Base-by-base conservation (phyloP, 2,888 invertebrate species). In the Torymus aiolomorphi region DNA sequence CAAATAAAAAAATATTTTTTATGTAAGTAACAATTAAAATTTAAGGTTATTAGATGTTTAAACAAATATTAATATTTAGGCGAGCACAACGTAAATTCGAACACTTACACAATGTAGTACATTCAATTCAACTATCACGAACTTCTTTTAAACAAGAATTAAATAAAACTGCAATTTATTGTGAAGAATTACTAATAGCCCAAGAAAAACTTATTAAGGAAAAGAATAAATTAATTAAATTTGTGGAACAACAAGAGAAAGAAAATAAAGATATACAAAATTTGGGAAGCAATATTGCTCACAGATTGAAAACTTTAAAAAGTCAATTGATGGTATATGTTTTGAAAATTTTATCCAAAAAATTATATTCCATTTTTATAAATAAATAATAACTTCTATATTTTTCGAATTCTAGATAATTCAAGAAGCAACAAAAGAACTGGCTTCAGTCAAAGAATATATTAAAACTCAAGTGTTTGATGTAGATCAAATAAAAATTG, bases 121-220 rank as follows among this genome's bases (percentile, higher is more conserved):
- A 90, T 71, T 91, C 92, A 49, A 89, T 91, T 13, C 92, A 92
- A 85, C 86, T 91, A 59, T 92, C 92, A 1, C 89, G 91, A 61
- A 92, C 91, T 80, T 92, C 92, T 10, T 91, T 92, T 65, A 91
- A 92, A 74, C 91, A 92, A 78, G 92, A 92, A 84, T 86, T 93
- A 54, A 91, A 89, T 80, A 92, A 92, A 85, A 92, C 92, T 0
- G 92, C 92, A 87, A 87, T 87, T 59, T 92, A 92, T 86, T 92
- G 92, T 61, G 91, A 91, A 83, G 91, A 92, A 83, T 88, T 93
- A 77, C 91, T 92, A 1, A 85, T 86, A 11, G 92, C 93, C 83
- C 93, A 92, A 76, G 93, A 93, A 84, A 89, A 90, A 59, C 87
- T 92, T n/a, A 83, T 91, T 61, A 87, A 88, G 4, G 92, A 89